A percentile compares a stretch with the other conserved stretches of the same genome.
These are phyloP conservation scores for Hemicrepidius hirtus DNA, from an alignment of 2,888 invertebrate genomes.

Conservation along the genomic window DNA sequence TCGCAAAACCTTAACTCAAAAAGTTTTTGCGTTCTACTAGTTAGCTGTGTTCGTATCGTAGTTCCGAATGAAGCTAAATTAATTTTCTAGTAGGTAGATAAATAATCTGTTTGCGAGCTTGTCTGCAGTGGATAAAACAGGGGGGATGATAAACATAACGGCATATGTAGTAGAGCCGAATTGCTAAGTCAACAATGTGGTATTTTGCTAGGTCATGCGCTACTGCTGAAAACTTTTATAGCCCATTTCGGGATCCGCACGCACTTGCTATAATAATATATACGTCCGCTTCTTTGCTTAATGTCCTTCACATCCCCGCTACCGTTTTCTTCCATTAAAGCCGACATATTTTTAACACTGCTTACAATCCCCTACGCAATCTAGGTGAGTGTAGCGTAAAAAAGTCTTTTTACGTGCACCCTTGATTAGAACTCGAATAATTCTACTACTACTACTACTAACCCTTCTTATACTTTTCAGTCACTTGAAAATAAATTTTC, in stretches of 20 bases:
- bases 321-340: conserved; percentile 21
- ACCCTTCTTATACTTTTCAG: no score
- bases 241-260: conserved; percentile 47
- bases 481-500: no score
- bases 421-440: conserved; percentile 1
- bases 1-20: conserved; percentile 11
- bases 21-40: conserved; percentile 17
- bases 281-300: conserved; percentile 43
- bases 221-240: conserved; percentile 45
- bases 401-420: not conserved
- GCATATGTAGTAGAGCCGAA: conserved; percentile 40
- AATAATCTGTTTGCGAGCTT: conserved; percentile 6
- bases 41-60: conserved; percentile 5
- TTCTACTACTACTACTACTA: no score
- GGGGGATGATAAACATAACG: conserved; percentile 25
- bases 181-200: conserved; percentile 48
- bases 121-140: conserved; percentile 7
- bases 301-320: conserved; percentile 15
- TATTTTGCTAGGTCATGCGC: conserved; percentile 50
- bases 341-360: conserved; percentile 14
- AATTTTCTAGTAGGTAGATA: conserved; percentile 32
- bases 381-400: conserved; percentile 2
- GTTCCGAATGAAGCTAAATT: conserved; percentile 23
- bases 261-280: conserved; percentile 46
- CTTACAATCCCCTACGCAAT: conserved; percentile 6